Evolutionary conservation across 2,113 vertebrate genomes (phyloP), one percentile per base, ranked within the genome.

Genomic region (Maccullochella peelii): DNA sequence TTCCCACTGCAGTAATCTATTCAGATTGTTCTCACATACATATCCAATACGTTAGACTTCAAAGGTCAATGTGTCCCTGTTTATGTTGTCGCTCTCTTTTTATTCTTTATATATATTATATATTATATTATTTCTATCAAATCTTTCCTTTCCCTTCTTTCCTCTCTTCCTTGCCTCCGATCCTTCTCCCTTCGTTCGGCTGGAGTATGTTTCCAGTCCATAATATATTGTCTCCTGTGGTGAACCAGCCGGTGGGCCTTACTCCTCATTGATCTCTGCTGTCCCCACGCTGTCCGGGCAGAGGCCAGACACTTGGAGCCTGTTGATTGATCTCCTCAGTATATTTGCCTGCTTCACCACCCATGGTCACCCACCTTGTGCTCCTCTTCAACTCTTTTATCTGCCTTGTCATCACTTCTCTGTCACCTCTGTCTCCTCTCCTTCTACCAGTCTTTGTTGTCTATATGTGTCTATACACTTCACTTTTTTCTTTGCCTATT

Each of bases 251-350:
- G 18, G 18, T 71, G 76, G 91, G 87, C 85, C 81, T 84, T 85
- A 69, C 82, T 86, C 83, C 85, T 84, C 91, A 95, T 95, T 93
- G 95, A 95, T 94, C 91, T 73, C 84, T 86, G 54, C 52, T 63
- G 82, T 85, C 68, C 81, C 79, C 72, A 68, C 1, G 27, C 71
- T 42, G 71, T 76, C 74, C 74, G 2, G 76, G 72, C 67, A 77
- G n/a, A 85, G 76, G 40, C 66, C 86, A 47, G 89, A 86, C 74
- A 58, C 81, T 69, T 8, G 85, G 86, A 91, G 88, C 86, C 88
- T 38, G 7, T 47, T 92, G 93, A 95, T 95, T 94, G 92, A 95
- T 94, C 90, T 90, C 84, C 55, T 82, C 79, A 23, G 55, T 82
- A 88, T 91, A 77, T 77, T 67, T 74, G 57, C 21, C 74, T 61